Conservation (phyloP, 2,888 invertebrate genomes). For the Cataglyphis rosenhaueri region DNA sequence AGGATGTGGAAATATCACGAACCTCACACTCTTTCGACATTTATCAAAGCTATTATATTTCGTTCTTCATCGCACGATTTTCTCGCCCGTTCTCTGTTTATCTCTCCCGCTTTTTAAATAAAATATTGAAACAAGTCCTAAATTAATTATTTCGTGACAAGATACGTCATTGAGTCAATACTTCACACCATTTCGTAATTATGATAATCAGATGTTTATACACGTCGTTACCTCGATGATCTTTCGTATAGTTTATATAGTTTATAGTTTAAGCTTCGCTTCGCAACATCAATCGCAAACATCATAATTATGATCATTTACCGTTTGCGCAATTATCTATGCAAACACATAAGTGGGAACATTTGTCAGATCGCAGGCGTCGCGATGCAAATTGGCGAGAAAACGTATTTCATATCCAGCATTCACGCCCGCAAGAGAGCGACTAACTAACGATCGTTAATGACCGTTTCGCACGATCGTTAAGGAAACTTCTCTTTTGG, state of each 20-base stretch:
- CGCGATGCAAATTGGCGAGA: slow-evolving; percentile 27
- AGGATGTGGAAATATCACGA: slow-evolving; percentile 5
- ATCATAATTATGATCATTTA: slow-evolving; percentile 33
- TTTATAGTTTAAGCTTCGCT: background rate
- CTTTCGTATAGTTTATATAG: background rate
- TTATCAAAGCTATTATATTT: background rate
- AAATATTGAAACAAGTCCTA: background rate
- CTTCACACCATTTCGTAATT: background rate
- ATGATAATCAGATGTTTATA: background rate
- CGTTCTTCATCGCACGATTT: background rate
- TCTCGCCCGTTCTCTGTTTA: background rate
- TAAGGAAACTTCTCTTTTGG: slow-evolving; percentile 64
- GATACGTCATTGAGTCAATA: background rate
- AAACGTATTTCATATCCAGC: background rate
- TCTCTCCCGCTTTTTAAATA: background rate
- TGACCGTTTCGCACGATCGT: slow-evolving; percentile 70
- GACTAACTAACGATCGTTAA: slow-evolving; percentile 68
- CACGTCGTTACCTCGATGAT: slow-evolving; percentile 4
- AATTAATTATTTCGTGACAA: slow-evolving; percentile 7
- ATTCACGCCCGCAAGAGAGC: slow-evolving; percentile 23
- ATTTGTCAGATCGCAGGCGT: slow-evolving; percentile 24
- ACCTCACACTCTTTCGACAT: background rate
- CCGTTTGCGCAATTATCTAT: slow-evolving; percentile 26
- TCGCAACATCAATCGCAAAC: slow-evolving; percentile 24
- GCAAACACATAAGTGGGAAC: slow-evolving; percentile 16